Evolutionary conservation across 2,797 vertebrate genomes (phyloP).

Genomic region (Masticophis lateralis): DNA sequence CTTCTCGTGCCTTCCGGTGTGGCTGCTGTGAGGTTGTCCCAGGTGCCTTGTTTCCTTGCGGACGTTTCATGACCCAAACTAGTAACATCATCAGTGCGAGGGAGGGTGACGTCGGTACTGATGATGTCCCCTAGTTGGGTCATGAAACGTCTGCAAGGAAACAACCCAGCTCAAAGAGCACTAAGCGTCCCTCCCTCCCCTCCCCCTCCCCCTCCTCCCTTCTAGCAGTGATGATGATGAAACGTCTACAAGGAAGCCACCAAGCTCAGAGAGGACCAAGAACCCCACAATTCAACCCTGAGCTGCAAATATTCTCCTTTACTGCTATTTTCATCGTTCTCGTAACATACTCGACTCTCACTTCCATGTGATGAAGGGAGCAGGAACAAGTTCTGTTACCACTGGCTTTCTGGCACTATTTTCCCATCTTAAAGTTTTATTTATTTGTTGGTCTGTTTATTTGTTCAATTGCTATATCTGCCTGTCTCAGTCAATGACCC

Average conservation of each 20-base stretch:
- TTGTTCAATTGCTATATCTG: too few species aligned
- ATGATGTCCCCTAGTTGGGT: background rate
- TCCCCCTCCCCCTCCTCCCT: background rate
- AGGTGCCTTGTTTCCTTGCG: background rate
- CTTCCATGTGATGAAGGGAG: too few species aligned
- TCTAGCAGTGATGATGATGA: background rate
- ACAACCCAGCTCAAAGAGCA: background rate
- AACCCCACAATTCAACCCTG: background rate
- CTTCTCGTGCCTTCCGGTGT: too few species aligned
- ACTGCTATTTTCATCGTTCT: too few species aligned
- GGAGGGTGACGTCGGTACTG: background rate
- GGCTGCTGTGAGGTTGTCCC: too few species aligned
- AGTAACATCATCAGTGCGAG: background rate
- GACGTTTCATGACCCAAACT: background rate
- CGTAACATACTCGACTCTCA: too few species aligned
- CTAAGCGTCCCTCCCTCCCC: fast-evolving
- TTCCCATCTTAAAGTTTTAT: too few species aligned
- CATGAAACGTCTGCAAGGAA: background rate
- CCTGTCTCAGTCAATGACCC: too few species aligned
- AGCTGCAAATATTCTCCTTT: too few species aligned
- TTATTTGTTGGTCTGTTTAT: too few species aligned
- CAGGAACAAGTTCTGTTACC: too few species aligned
- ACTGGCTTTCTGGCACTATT: too few species aligned
- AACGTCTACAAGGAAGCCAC: background rate
- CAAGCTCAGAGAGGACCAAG: background rate